Base-by-base conservation (phyloP, 2,888 invertebrate species). In the Nudaria mundana region DNA sequence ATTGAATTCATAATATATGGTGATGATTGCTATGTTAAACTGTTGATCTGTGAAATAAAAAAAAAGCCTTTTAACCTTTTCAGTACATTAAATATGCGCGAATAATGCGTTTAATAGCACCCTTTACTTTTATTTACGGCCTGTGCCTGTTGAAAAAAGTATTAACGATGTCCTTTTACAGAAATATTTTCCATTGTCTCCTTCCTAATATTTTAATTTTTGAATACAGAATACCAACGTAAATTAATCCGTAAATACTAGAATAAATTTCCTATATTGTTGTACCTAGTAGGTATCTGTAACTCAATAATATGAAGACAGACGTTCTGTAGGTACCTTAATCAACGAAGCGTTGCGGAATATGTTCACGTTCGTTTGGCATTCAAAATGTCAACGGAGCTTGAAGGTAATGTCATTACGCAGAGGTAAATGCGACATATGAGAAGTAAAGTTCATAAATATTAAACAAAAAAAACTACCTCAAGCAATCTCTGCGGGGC, bases 91-190 rank as follows among this genome's bases (percentile, higher is more conserved):
- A 87, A 85, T 79, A 84, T 85, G 77, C 81, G 81, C 72, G 79
- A 83, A 82, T 85, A 85, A 85, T 85, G 81, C 83, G 81, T 83
- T 86, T 87, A 86, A 87, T 85, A 81, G 84, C 83, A 81, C 85
- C 86, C 81, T 84, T 86, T 81, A 84, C 79, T 70, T 76, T 81
- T 83, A 86, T 86, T 86, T 85, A 87, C 68, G 81, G 73, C 73
- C 76, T 68, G 53, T 70, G 63, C 66, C 69, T 67, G 70, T 79
- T 69, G 66, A 76, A 82, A 85, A 84, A 82, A 82, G 75, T 80
- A 85, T 80, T 80, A 82, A 84, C 77, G 78, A 64, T 76, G 71
- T 71, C 75, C 85, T 71, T 67, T 71, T 48, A 63, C 67, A 63
- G 66, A 60, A 75, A 69, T 71, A 68, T 65, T 66, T 66, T 65